These are phyloP conservation scores for Eulimnadia texana DNA, from an alignment of 1,140 invertebrate genomes.

Conservation along the genomic window DNA sequence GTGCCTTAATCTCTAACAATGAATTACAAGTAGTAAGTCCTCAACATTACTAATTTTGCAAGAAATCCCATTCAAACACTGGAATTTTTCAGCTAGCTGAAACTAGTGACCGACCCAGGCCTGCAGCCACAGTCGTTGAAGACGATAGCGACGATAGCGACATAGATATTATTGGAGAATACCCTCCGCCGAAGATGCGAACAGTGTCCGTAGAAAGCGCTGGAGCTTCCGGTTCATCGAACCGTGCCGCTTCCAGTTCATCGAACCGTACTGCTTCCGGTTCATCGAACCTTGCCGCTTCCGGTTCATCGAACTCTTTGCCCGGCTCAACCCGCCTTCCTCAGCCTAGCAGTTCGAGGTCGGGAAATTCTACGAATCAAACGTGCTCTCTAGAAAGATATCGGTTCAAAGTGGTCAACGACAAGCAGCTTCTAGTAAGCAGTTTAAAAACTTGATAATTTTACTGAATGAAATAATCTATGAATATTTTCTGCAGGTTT, in stretches of 20 bases:
- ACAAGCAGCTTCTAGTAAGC: not conserved
- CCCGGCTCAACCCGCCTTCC: not conserved
- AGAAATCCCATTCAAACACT: too few species aligned
- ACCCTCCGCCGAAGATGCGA: not conserved
- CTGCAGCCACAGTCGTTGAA: not conserved
- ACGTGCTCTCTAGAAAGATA: not conserved
- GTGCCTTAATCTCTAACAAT: not conserved
- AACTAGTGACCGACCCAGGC: not conserved
- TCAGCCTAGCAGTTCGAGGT: not conserved
- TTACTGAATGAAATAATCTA: not conserved
- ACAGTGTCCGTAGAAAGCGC: not conserved
- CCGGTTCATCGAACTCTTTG: not conserved
- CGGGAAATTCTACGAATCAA: not conserved
- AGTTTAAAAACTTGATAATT: not conserved
- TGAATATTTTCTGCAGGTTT: not conserved
- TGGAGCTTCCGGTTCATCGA: not conserved
- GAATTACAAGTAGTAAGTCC: not conserved
- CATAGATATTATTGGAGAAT: not conserved
- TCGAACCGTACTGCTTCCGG: not conserved
- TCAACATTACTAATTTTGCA: too few species aligned
- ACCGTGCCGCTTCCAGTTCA: not conserved
- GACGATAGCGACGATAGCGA: not conserved
- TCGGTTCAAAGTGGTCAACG: conserved; percentile 6
- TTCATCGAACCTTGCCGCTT: not conserved
- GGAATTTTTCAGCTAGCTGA: not conserved